Percentiles rank a stretch among this genome's conserved stretches.
Evolutionary conservation across 2,113 vertebrate species (phyloP).

Genomic region (Rhadina sibilatrix): DNA sequence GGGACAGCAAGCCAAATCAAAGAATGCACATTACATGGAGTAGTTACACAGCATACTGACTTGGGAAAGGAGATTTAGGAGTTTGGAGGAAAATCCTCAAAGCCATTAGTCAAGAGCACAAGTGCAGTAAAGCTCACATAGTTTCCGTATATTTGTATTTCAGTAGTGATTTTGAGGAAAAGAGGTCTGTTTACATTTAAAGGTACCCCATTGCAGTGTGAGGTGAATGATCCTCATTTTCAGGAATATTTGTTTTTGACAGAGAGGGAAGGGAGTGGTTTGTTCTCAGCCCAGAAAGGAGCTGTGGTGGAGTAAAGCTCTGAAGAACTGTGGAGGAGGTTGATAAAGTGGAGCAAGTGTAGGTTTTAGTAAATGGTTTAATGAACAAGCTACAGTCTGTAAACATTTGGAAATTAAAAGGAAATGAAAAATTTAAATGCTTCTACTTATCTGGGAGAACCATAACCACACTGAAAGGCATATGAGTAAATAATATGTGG

Average conservation of each 20-base stretch:
- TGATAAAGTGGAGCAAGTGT: slow-evolving; percentile 25
- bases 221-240: not conserved
- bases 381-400: slow-evolving; percentile 22
- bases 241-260: slow-evolving; percentile 31
- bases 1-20: not conserved
- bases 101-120: not conserved
- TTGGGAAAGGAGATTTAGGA: not conserved
- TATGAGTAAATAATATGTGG: slow-evolving; percentile 11
- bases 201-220: not conserved
- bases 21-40: not conserved
- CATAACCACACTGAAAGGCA: slow-evolving; percentile 16
- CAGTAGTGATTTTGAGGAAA: not conserved
- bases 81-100: not conserved
- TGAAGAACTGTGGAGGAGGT: not conserved
- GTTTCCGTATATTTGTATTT: not conserved
- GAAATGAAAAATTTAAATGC: not conserved
- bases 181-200: not conserved
- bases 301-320: not conserved
- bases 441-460: slow-evolving; percentile 49
- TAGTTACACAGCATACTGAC: accelerated
- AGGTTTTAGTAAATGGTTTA: slow-evolving; percentile 43
- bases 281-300: not conserved
- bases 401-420: slow-evolving; percentile 55
- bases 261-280: not conserved
- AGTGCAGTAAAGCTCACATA: not conserved